Evolutionary conservation across 64 coral and sea anemone species (phyloP).

Genomic region (Exaiptasia diaphana): DNA sequence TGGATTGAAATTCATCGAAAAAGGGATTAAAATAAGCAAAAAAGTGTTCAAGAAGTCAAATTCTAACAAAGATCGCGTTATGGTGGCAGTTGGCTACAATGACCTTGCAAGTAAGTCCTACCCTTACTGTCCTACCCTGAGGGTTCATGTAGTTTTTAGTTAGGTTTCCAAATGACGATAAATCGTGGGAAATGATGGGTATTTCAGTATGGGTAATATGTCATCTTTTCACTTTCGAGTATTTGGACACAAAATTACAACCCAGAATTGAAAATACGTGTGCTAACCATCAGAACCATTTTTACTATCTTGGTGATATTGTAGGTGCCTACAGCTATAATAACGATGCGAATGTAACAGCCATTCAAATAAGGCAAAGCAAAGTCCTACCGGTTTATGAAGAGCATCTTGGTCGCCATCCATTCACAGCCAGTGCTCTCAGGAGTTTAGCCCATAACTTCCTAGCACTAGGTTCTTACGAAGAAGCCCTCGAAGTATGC

Average conservation of each 20-base stretch:
- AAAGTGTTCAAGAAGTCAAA: not conserved
- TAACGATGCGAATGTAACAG: too few relatives aligned
- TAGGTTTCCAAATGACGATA: too few relatives aligned
- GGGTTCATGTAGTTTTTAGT: too few relatives aligned
- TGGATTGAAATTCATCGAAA: not conserved
- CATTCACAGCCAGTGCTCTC: constrained; percentile 53
- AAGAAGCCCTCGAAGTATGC: not conserved
- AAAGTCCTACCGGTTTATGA: constrained; percentile 35
- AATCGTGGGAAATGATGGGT: too few relatives aligned
- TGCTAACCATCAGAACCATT: too few relatives aligned
- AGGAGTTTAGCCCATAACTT: constrained; percentile 39
- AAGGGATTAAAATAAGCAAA: not conserved
- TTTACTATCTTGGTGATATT: too few relatives aligned
- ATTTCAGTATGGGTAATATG: too few relatives aligned
- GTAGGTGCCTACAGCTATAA: too few relatives aligned
- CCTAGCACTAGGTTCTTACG: not conserved
- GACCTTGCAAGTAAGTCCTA: not conserved
- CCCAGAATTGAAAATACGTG: too few relatives aligned
- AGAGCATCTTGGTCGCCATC: constrained; percentile 47
- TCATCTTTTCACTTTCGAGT: too few relatives aligned
- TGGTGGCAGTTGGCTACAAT: not conserved
- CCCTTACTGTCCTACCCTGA: too few relatives aligned
- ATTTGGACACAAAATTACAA: too few relatives aligned
- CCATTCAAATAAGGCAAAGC: not conserved
- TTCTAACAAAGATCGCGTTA: not conserved